Percentiles rank a stretch among this genome's conserved stretches.
phyloP scores from a whole-genome alignment of 1,140 invertebrate species.

The Lepidurus couesii region DNA sequence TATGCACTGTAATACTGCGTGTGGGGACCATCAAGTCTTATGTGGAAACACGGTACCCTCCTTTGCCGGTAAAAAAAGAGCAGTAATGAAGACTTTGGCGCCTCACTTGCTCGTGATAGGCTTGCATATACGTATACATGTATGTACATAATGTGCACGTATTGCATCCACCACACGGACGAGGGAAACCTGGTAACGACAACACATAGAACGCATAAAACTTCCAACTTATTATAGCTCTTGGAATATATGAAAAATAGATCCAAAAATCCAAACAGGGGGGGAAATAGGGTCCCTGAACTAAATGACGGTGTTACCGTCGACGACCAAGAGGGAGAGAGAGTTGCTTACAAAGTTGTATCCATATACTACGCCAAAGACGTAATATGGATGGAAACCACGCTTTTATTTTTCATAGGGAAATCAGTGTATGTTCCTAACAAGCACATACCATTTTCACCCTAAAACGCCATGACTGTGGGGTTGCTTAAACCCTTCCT shows the following conservation, averaged over 20 bases:
- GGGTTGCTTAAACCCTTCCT: not conserved
- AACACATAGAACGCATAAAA: not conserved
- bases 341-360: not conserved
- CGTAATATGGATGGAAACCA: not conserved
- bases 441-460: not conserved
- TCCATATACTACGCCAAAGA: not conserved
- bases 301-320: conserved; percentile 2
- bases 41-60: not conserved
- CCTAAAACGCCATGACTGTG: not conserved
- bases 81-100: conserved; percentile 8
- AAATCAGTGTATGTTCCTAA: not conserved
- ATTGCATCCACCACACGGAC: not conserved
- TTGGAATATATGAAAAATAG: conserved; percentile 6
- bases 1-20: conserved; percentile 2
- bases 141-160: not conserved
- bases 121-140: not conserved
- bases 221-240: not conserved
- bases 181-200: not conserved
- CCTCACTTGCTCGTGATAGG: not conserved
- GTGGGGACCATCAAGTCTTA: not conserved
- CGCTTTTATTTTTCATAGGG: not conserved
- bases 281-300: not conserved
- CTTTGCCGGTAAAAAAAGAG: conserved; percentile 8
- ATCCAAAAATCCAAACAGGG: not conserved
- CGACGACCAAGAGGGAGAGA: not conserved